Percentiles rank a stretch among this genome's conserved stretches.
Evolutionary conservation across 2,797 vertebrate genomes (phyloP).

Genomic region (Chaetodon trifasciatus): DNA sequence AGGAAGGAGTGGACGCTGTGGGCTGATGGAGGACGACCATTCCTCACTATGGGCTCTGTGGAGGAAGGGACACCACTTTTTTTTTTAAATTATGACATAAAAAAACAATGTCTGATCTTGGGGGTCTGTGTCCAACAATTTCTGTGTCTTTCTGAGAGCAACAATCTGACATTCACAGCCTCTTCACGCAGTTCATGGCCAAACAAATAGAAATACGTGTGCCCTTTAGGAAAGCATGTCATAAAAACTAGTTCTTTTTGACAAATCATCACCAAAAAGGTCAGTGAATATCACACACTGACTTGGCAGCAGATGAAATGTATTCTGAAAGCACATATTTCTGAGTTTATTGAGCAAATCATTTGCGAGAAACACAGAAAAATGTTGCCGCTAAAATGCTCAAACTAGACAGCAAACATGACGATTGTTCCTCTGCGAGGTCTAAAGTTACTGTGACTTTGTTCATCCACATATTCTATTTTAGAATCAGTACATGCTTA

Average conservation of each 20-base stretch:
- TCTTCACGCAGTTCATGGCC: no score
- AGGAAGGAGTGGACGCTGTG: slow-evolving; percentile 99
- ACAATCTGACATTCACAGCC: no score
- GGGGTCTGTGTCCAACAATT: no score
- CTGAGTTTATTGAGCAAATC: not conserved
- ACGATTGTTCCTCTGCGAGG: no score
- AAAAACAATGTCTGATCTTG: no score
- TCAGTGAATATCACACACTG: not conserved
- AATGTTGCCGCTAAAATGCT: no score
- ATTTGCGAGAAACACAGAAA: no score
- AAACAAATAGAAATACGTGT: not conserved
- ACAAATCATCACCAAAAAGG: not conserved
- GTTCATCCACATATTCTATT: not conserved
- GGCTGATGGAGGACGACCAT: slow-evolving; percentile 93
- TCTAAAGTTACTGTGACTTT: not conserved
- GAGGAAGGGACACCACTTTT: not conserved
- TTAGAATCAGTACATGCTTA: not conserved
- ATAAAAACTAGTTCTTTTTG: not conserved
- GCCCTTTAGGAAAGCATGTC: not conserved
- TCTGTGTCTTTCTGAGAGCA: no score
- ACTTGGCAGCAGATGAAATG: not conserved
- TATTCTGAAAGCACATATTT: not conserved
- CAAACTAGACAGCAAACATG: no score
- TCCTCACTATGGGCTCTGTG: slow-evolving; percentile 95
- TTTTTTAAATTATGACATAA: no score